Conservation (phyloP, 2,113 vertebrate species). For the human (Homo sapiens) region DNA sequence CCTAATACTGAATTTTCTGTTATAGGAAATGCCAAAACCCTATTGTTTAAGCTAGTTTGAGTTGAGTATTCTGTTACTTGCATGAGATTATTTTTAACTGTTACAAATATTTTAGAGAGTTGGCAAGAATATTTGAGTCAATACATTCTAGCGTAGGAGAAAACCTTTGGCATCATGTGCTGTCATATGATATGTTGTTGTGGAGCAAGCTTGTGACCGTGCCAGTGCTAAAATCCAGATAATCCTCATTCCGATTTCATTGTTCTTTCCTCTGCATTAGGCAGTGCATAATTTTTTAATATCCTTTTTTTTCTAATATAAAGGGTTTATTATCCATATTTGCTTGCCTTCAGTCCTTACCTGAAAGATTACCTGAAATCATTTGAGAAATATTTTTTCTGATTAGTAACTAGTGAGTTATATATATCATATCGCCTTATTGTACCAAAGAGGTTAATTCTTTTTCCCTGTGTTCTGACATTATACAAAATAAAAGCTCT, state of each 20-base stretch:
- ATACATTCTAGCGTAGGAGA: neutral
- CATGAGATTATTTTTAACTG: slow-evolving; percentile 2
- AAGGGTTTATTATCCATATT: neutral
- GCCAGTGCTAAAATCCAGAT: neutral
- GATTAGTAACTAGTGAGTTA: neutral
- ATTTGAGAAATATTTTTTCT: neutral
- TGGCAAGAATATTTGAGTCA: neutral
- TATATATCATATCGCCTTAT: neutral
- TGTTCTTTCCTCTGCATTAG: neutral
- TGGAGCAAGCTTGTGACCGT: neutral
- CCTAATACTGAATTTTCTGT: neutral
- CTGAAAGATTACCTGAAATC: neutral
- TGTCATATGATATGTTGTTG: neutral
- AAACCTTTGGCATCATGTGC: neutral
- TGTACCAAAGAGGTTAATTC: neutral
- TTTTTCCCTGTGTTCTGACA: neutral
- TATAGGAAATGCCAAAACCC: neutral
- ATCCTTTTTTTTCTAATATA: neutral
- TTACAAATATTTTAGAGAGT: neutral
- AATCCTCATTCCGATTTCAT: neutral
- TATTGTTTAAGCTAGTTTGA: neutral
- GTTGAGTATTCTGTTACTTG: neutral
- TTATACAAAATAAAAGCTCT: slow-evolving; percentile 35
- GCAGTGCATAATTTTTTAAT: neutral
- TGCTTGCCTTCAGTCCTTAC: neutral